These are phyloP conservation scores for Drosophila santomea DNA, from an alignment of 1,140 invertebrate species.

Conservation along the genomic window DNA sequence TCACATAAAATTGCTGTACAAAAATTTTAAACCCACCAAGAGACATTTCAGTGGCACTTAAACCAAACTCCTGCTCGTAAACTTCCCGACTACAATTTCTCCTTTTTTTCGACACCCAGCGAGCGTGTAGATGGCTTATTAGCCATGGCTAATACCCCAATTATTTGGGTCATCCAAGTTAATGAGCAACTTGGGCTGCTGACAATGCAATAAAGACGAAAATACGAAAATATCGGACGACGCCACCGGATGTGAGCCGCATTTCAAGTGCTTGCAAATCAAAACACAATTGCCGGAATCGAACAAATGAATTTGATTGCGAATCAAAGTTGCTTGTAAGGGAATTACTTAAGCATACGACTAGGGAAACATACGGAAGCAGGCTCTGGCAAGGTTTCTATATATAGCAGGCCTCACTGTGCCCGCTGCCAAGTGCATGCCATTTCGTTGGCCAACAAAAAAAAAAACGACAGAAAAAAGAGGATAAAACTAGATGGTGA, in stretches of 20 bases:
- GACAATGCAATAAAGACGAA: conserved; percentile 26
- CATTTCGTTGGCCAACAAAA: conserved; percentile 34
- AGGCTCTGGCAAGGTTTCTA: neutral
- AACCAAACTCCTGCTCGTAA: conserved; percentile 21
- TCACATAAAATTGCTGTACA: neutral
- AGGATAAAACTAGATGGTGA: neutral
- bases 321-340: conserved; percentile 53
- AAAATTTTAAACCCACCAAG: neutral
- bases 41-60: conserved; percentile 7
- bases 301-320: conserved; percentile 61
- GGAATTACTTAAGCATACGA: conserved; percentile 48
- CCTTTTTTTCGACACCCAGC: conserved; percentile 1
- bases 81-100: conserved; percentile 1
- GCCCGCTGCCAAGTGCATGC: conserved; percentile 32
- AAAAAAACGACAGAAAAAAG: too few relatives aligned
- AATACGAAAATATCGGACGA: conserved; percentile 2
- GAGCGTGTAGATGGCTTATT: conserved; percentile 15
- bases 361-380: neutral
- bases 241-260: conserved; percentile 28
- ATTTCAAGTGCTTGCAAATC: conserved; percentile 52
- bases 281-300: conserved; percentile 56
- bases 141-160: conserved; percentile 31
- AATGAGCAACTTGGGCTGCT: conserved; percentile 26
- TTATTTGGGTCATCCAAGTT: conserved; percentile 39
- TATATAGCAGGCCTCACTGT: neutral